A percentile compares a stretch with the other conserved stretches of the same genome.
These are phyloP conservation scores for Eilema caniola DNA, from an alignment of 2,888 invertebrate genomes.

Conservation along the genomic window DNA sequence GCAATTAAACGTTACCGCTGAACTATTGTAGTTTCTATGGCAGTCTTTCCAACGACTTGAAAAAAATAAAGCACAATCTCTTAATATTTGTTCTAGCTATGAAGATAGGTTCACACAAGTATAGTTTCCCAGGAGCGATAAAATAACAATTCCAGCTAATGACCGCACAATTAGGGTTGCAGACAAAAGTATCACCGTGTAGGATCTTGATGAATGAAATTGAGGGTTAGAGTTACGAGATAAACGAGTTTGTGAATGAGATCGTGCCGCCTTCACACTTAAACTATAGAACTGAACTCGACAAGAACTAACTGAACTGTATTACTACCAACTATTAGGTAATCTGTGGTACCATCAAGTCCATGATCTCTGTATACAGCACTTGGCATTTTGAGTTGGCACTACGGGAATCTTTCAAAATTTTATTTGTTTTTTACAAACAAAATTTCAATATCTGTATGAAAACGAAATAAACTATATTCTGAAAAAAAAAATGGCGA, in stretches of 20 bases:
- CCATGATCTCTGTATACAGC: too few species aligned
- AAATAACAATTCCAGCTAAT: slow-evolving; percentile 20
- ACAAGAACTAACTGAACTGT: neutral
- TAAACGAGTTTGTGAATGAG: slow-evolving; percentile 5
- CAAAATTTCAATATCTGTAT: too few species aligned
- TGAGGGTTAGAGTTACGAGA: slow-evolving; percentile 20
- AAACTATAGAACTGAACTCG: neutral
- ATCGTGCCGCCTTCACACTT: slow-evolving; percentile 8
- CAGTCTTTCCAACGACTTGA: too few species aligned
- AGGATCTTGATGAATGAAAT: slow-evolving; percentile 30
- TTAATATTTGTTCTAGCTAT: neutral
- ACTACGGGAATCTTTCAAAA: too few species aligned
- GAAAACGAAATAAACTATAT: too few species aligned
- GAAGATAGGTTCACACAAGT: neutral
- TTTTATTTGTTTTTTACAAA: too few species aligned
- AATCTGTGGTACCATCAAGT: too few species aligned
- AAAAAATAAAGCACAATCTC: neutral
- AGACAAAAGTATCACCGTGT: slow-evolving; percentile 30
- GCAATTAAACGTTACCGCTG: too few species aligned
- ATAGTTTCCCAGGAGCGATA: slow-evolving; percentile 20
- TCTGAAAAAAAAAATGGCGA: too few species aligned
- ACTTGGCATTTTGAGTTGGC: too few species aligned
- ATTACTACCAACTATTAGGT: too few species aligned
- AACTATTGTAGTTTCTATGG: too few species aligned
- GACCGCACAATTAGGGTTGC: slow-evolving; percentile 21